Base-by-base conservation (phyloP, 1,140 invertebrate species). In the Diorhabda carinulata region DNA sequence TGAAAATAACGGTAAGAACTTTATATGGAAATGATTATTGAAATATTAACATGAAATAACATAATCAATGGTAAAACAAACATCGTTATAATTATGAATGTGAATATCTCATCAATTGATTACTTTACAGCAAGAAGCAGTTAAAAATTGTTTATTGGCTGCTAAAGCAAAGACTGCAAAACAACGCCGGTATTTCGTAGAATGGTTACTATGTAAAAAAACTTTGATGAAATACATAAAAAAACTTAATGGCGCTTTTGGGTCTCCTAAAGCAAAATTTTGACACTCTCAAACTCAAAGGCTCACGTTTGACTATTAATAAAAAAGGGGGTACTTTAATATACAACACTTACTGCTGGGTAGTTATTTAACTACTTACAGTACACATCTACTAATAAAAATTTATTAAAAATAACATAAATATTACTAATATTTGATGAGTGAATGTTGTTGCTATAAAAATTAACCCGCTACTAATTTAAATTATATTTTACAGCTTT, bases 171-270 rank as follows among this genome's bases (percentile, higher is more conserved):
- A 56, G 52, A 7, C 6, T n/a, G n/a, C 2, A 56, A 56, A 56
- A 56, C 52, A 56, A 56, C 52, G 52, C 52, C 52, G 52, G 52
- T 56, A 56, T 56, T 56, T 2, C n/a, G n/a, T 56, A 56, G 52
- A 56, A 56, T 56, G 52, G 52, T 56, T 56, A 56, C 52, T n/a
- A 56, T 56, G 52, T 56, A 56, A 56, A 56, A n/a, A 56, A 6
- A 56, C 52, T 7, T 56, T 56, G 52, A 56, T 56, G 52, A 56
- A n/a, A 56, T 56, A 56, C n/a, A 56, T 56, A 7, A 1, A 56
- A 56, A 56, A 56, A 56, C 52, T 56, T 2, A 2, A 56, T 56
- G n/a, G 52, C n/a, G 52, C 52, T 56, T 56, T 56, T 56, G 52
- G 52, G 52, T 56, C 2, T n/a, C 52, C 25, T n/a, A 56, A 56